These are phyloP conservation scores for Keiferia lycopersicella DNA, from an alignment of 2,888 invertebrate genomes.

Conservation along the genomic window DNA sequence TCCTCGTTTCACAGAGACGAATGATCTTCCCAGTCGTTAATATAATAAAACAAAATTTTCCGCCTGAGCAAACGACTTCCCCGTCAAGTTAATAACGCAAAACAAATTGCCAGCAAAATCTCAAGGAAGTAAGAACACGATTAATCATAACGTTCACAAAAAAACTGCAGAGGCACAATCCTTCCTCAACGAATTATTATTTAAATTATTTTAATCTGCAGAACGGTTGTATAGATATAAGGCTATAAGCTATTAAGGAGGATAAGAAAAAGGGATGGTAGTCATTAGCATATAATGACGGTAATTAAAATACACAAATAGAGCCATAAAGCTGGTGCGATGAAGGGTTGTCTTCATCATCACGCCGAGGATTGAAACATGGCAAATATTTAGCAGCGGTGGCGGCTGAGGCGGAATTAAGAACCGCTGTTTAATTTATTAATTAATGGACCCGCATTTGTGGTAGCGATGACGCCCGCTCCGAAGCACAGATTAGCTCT, in stretches of 20 bases:
- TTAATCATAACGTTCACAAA: conserved; percentile 70
- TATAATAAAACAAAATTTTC: conserved; percentile 58
- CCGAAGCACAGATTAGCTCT: conserved; percentile 26
- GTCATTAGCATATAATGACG: conserved; percentile 85
- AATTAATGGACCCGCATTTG: conserved; percentile 75
- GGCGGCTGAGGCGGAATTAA: conserved; percentile 64
- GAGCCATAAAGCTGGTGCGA: conserved; percentile 82
- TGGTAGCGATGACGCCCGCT: conserved; percentile 50
- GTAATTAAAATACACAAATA: conserved; percentile 88
- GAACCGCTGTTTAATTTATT: conserved; percentile 78
- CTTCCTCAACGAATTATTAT: conserved; percentile 65
- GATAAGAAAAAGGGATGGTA: conserved; percentile 82
- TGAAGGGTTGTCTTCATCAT: conserved; percentile 81
- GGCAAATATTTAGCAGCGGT: conserved; percentile 78
- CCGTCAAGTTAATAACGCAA: conserved; percentile 74
- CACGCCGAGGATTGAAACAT: conserved; percentile 76
- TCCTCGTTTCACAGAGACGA: conserved; percentile 25
- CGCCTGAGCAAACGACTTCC: conserved; percentile 68
- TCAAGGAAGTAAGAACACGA: conserved; percentile 62
- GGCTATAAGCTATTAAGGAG: conserved; percentile 79
- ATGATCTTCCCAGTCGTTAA: conserved; percentile 38
- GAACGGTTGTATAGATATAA: conserved; percentile 76
- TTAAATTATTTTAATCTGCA: conserved; percentile 79
- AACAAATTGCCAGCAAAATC: conserved; percentile 72
- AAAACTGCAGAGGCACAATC: conserved; percentile 66